These are phyloP conservation scores for Acleris sparsana DNA, from an alignment of 2,888 invertebrate species.

Conservation along the genomic window DNA sequence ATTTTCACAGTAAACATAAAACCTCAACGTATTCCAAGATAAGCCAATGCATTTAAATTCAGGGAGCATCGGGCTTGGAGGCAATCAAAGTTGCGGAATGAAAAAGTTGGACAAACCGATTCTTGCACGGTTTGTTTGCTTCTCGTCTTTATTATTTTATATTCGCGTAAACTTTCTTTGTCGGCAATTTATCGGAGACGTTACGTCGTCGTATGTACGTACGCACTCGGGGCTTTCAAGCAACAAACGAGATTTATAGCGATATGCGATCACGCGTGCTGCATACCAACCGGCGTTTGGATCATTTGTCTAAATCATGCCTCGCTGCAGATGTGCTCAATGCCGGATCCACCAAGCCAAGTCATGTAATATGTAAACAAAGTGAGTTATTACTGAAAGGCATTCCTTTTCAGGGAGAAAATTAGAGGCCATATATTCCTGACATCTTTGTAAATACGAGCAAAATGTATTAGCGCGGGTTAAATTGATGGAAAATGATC, in stretches of 20 bases:
- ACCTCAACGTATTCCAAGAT: slow-evolving; percentile 48
- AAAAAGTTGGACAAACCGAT: slow-evolving; percentile 58
- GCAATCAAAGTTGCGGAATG: slow-evolving; percentile 73
- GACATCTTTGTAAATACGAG: not conserved
- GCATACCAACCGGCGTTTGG: slow-evolving; percentile 40
- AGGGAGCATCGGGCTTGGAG: slow-evolving; percentile 44
- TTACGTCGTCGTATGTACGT: slow-evolving; percentile 51
- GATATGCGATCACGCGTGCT: slow-evolving; percentile 42
- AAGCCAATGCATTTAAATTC: slow-evolving; percentile 60
- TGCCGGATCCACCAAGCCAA: slow-evolving; percentile 10
- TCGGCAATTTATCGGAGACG: slow-evolving; percentile 56
- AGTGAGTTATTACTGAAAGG: slow-evolving; percentile 15
- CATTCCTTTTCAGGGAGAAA: slow-evolving; percentile 15
- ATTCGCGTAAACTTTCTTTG: slow-evolving; percentile 45
- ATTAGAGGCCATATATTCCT: not conserved
- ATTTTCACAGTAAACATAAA: slow-evolving; percentile 25
- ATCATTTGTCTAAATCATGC: slow-evolving; percentile 34
- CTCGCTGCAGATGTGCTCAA: slow-evolving; percentile 26
- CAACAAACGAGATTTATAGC: slow-evolving; percentile 61
- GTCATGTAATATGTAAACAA: slow-evolving; percentile 32
- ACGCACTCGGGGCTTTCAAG: slow-evolving; percentile 42
- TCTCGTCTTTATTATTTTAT: slow-evolving; percentile 61
- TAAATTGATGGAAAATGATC: no score
- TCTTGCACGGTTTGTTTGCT: slow-evolving; percentile 46
- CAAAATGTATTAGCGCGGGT: no score